Evolutionary conservation across 2,113 vertebrate genomes (phyloP).

Genomic region (Corythornis madagascariensis): DNA sequence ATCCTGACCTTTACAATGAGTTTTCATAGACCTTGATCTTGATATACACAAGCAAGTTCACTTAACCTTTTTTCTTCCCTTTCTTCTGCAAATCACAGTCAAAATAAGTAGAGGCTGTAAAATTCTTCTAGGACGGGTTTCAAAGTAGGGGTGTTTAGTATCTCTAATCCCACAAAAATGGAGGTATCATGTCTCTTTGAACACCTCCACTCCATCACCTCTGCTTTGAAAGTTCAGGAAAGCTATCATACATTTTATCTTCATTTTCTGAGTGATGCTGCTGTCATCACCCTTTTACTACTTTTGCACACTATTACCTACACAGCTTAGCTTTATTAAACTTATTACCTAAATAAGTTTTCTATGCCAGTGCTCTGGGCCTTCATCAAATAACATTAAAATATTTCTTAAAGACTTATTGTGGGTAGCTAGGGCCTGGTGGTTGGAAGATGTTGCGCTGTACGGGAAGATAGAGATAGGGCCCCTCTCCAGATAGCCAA

Average conservation of each 20-base stretch:
- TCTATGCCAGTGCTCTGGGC: not conserved
- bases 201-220: not conserved
- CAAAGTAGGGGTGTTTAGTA: not conserved
- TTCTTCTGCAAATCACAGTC: not conserved
- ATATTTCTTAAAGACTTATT: not conserved
- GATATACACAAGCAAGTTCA: not conserved
- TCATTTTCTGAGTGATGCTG: not conserved
- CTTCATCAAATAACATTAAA: not conserved
- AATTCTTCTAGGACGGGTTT: not conserved
- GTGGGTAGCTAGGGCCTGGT: too few species aligned
- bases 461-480: too few species aligned
- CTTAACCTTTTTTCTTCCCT: not conserved
- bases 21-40: not conserved
- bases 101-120: not conserved
- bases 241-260: not conserved
- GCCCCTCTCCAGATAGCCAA: too few species aligned
- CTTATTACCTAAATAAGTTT: not conserved
- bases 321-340: not conserved
- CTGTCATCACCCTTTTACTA: not conserved
- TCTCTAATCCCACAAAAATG: not conserved
- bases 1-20: not conserved
- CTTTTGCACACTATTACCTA: not conserved
- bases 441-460: too few species aligned
- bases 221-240: not conserved
- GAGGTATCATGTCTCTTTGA: not conserved